Percentiles rank a stretch among this genome's conserved stretches.
Evolutionary conservation across 2,888 invertebrate species (phyloP).

Genomic region (Linyphia triangularis): DNA sequence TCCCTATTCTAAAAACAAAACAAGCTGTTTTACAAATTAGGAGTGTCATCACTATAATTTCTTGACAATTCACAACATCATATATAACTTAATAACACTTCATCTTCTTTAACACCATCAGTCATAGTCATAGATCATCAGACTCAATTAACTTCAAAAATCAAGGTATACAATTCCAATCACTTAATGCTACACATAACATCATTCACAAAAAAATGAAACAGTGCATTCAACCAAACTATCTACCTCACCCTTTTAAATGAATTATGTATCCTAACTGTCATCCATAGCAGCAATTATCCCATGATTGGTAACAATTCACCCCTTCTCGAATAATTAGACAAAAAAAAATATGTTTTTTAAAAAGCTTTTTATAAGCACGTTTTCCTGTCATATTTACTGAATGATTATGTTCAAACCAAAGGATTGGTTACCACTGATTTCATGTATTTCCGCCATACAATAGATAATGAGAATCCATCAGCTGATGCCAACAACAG

Average conservation of each 20-base stretch:
- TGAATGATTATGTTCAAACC: not conserved
- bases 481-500: not conserved
- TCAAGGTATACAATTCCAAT: too few species aligned
- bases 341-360: not conserved
- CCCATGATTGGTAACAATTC: not conserved
- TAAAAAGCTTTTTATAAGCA: not conserved
- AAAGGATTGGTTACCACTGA: not conserved
- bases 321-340: not conserved
- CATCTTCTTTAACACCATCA: too few species aligned
- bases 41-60: too few species aligned
- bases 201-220: not conserved
- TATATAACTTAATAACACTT: too few species aligned
- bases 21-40: too few species aligned
- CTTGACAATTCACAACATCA: too few species aligned
- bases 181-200: not conserved
- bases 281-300: not conserved
- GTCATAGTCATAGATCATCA: too few species aligned
- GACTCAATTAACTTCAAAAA: too few species aligned
- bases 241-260: not conserved
- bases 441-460: not conserved
- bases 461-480: not conserved
- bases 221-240: not conserved
- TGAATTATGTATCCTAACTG: not conserved
- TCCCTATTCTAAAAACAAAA: too few species aligned
- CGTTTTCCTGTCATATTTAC: not conserved